Evolutionary conservation across 2,888 invertebrate species (phyloP).

Genomic region (Magallana nippona): DNA sequence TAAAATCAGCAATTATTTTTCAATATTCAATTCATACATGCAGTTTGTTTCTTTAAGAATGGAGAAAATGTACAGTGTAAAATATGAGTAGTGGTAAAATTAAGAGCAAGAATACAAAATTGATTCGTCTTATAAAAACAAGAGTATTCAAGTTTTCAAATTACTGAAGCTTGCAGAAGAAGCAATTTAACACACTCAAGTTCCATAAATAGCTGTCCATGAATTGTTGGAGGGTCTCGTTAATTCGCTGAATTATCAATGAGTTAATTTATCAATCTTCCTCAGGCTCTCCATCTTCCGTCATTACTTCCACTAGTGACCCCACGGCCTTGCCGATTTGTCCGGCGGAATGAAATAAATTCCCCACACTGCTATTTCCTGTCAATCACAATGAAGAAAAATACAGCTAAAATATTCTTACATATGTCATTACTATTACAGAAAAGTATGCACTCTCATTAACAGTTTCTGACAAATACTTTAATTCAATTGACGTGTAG

Average conservation of each 20-base stretch:
- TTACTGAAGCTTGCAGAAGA: not conserved
- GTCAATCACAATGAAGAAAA: not conserved
- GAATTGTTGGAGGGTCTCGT: not conserved
- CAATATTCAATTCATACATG: too few species aligned
- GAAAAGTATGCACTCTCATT: too few species aligned
- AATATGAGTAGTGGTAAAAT: too few species aligned
- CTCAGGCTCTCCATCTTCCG: conserved; percentile 84
- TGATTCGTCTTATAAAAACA: not conserved
- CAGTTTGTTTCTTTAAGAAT: too few species aligned
- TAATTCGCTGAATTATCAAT: not conserved
- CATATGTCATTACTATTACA: too few species aligned
- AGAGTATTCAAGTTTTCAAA: conserved; percentile 5
- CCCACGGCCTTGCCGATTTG: conserved; percentile 93
- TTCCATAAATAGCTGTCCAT: not conserved
- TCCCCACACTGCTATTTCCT: conserved; percentile 83
- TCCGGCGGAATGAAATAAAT: conserved; percentile 92
- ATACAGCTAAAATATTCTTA: too few species aligned
- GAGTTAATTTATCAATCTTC: not conserved
- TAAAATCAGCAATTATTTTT: too few species aligned
- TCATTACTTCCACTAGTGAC: conserved; percentile 93
- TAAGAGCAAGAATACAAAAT: too few species aligned
- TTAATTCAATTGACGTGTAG: too few species aligned
- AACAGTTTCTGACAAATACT: too few species aligned
- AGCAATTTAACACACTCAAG: not conserved
- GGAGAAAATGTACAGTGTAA: too few species aligned